A percentile compares a stretch with the other conserved stretches of the same genome.
Conservation (phyloP, 2,797 vertebrate species). For the Falco berigora region DNA sequence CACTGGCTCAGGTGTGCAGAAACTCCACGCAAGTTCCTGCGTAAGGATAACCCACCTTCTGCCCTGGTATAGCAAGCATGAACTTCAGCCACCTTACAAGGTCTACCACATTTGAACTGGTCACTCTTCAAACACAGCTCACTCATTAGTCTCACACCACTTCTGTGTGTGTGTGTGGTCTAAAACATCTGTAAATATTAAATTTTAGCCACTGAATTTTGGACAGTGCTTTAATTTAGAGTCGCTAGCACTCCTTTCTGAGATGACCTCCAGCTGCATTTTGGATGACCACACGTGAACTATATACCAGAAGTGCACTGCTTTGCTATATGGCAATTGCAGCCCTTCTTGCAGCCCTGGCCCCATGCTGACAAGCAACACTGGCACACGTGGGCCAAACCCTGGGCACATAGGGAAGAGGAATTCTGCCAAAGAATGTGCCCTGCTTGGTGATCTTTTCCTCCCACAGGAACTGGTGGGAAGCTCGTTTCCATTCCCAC, state of each 20-base stretch:
- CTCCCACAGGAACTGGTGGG: not conserved
- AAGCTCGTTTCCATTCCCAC: fast-evolving
- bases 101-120: not conserved
- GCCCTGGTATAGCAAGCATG: not conserved
- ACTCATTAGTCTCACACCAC: not conserved
- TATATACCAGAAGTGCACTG: fast-evolving
- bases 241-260: not conserved
- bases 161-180: not conserved
- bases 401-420: not conserved
- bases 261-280: not conserved
- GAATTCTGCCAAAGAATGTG: not conserved
- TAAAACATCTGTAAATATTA: not conserved
- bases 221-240: not conserved
- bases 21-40: fast-evolving
- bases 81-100: not conserved
- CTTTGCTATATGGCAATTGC: fast-evolving
- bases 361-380: not conserved
- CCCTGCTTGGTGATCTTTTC: not conserved
- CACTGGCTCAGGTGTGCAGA: fast-evolving
- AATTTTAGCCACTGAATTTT: not conserved
- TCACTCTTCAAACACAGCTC: not conserved
- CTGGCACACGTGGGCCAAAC: not conserved
- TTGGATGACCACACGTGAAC: not conserved
- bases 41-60: not conserved
- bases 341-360: not conserved